Evolutionary conservation across 2,797 vertebrate genomes (phyloP), one percentile per base, ranked within the genome.

Genomic region (Taeniopygia guttata): DNA sequence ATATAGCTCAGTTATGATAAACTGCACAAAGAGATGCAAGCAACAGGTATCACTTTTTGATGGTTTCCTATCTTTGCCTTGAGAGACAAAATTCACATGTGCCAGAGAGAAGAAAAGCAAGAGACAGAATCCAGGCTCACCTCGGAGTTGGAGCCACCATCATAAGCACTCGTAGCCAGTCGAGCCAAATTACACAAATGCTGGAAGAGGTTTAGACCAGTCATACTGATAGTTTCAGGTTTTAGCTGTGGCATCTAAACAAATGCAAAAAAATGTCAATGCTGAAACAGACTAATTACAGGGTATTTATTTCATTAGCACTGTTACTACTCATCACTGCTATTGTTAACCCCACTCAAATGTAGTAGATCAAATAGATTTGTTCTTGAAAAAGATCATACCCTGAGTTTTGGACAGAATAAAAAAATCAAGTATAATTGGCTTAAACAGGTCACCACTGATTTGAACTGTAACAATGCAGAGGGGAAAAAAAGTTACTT

Each of bases 201-300:
- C 90, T 99, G 99, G 94, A 99, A 99, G 54, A 99, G 98, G 97
- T 99, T 99, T 64, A 99, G 98, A 48, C 99, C 99, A 5, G 99
- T 99, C 99, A 99, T 99, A 91, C 99, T 99, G 97, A 99, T 99
- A 6, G 98, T 99, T 98, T 99, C 99, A 13, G 99, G 99, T 96
- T 99, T 99, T 63, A 99, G 96, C 95, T 99, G 99, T 19, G 99
- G 99, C 99, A 99, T 99, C 99, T 99, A 97, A 80, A 87, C 52
- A 81, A 93, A 94, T 23, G 34, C 38, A 91, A 94, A 90, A 84
- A 58, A 18, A 51, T 12, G 6, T 46, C 45, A 68, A 4, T n/a
- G 73, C 16, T 56, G 26, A 42, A 84, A 72, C 1, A 29, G 13
- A 91, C 49, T 30, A 68, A 58, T 34, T 66, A 21, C 46, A 84